These are phyloP conservation scores for Melinaea marsaeus DNA, from an alignment of 2,888 invertebrate species.

Conservation along the genomic window DNA sequence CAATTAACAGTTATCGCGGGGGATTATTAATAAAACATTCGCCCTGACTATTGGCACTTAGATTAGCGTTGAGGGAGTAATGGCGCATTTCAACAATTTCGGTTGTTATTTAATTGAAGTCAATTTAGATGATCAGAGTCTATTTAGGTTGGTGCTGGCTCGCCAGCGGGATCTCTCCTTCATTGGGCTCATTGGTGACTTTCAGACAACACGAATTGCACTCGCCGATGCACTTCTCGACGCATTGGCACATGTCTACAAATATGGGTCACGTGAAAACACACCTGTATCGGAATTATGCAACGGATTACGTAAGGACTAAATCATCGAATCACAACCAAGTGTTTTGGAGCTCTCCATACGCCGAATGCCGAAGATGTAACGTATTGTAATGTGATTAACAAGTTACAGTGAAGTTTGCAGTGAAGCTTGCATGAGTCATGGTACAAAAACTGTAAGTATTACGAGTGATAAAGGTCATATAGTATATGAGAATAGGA, in stretches of 20 bases:
- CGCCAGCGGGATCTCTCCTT: conserved; percentile 77
- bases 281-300: conserved; percentile 12
- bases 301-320: not conserved
- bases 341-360: conserved; percentile 1
- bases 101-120: conserved; percentile 79
- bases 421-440: conserved; percentile 2
- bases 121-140: conserved; percentile 79
- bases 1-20: conserved; percentile 71
- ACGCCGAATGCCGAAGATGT: not conserved
- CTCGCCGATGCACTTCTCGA: conserved; percentile 72
- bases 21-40: conserved; percentile 76
- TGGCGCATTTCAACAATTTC: conserved; percentile 79
- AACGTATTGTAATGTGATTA: conserved; percentile 4
- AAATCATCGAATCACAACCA: not conserved
- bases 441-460: conserved; percentile 3
- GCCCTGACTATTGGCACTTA: conserved; percentile 77
- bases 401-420: conserved; percentile 7
- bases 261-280: conserved; percentile 46
- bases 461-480: not conserved
- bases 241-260: conserved; percentile 52
- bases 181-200: conserved; percentile 79
- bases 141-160: conserved; percentile 78
- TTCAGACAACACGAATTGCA: conserved; percentile 78
- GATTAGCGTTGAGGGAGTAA: conserved; percentile 77
- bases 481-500: not conserved